Base-by-base conservation (phyloP, 2,888 invertebrate species). In the Myathropa florea region DNA sequence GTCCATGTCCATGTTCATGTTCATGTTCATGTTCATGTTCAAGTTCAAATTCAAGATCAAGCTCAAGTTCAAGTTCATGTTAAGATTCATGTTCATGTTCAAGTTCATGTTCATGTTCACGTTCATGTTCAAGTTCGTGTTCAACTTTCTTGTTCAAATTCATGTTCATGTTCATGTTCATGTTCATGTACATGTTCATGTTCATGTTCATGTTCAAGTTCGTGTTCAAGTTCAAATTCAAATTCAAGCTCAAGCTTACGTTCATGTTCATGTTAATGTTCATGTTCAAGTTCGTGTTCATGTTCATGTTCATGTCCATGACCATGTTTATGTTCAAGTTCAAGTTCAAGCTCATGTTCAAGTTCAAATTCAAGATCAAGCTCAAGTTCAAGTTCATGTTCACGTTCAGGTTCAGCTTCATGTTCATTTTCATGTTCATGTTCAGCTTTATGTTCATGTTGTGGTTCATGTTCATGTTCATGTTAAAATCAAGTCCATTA, bases 121-220 rank as follows among this genome's bases (percentile, higher is more conserved):
- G n/a, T n/a, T n/a, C n/a, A n/a, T n/a, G n/a, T n/a, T n/a, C n/a
- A n/a, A n/a, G n/a, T n/a, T n/a, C n/a, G n/a, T n/a, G n/a, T n/a
- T n/a, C n/a, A n/a, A n/a, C n/a, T n/a, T n/a, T n/a, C n/a, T n/a
- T 61, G 60, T 61, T 61, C 14, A 61, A 23, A 24, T 61, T 61
- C 14, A 61, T 61, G 60, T 61, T 61, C 14, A 61, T 61, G 60
- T 61, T 61, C 14, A 61, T 61, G 60, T 61, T 61, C 14, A 61
- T 61, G 60, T 61, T 61, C 14, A 61, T 61, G 60, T 61, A 12
- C 14, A 61, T 61, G 60, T 26, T 61, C 14, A 61, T 61, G 60
- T 61, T 61, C 24, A 61, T 61, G 60, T 61, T 61, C 18, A 61
- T 61, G 60, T 61, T 61, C 24, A 61, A 23, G 60, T 61, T 61